Conservation (phyloP, 2,113 vertebrate genomes). For the Boulengeromyrus knoepffleri region DNA sequence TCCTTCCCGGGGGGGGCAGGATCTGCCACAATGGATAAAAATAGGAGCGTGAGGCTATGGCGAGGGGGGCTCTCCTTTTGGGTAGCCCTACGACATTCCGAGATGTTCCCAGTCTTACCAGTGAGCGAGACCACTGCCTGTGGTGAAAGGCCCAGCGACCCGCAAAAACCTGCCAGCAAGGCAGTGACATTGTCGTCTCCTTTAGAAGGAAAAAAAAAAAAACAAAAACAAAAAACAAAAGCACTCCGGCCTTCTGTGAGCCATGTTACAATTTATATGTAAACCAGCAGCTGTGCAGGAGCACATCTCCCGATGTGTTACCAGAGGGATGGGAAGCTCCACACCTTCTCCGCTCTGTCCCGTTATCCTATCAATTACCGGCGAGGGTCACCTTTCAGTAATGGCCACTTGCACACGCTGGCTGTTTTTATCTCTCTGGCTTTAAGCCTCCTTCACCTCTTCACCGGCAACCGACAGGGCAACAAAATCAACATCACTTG, state of each 20-base stretch:
- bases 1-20: slow-evolving; percentile 17
- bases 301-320: background rate
- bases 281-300: background rate
- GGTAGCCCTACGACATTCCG: background rate
- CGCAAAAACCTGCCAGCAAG: background rate
- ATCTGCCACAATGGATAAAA: slow-evolving; percentile 24
- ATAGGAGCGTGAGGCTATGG: slow-evolving; percentile 2
- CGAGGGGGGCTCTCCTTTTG: slow-evolving; percentile 17
- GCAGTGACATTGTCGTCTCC: background rate
- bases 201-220: background rate
- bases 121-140: background rate
- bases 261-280: slow-evolving; percentile 1
- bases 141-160: background rate
- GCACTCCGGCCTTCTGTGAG: background rate
- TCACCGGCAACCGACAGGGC: background rate
- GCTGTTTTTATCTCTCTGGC: background rate
- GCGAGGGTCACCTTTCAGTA: slow-evolving; percentile 17
- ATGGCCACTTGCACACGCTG: background rate
- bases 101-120: background rate
- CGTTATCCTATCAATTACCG: slow-evolving; percentile 18
- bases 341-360: background rate
- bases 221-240: background rate
- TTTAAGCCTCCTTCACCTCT: slow-evolving; percentile 3
- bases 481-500: background rate
- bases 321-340: background rate